Evolutionary conservation across 2,888 invertebrate species (phyloP).

Genomic region (Drosophila monieri): DNA sequence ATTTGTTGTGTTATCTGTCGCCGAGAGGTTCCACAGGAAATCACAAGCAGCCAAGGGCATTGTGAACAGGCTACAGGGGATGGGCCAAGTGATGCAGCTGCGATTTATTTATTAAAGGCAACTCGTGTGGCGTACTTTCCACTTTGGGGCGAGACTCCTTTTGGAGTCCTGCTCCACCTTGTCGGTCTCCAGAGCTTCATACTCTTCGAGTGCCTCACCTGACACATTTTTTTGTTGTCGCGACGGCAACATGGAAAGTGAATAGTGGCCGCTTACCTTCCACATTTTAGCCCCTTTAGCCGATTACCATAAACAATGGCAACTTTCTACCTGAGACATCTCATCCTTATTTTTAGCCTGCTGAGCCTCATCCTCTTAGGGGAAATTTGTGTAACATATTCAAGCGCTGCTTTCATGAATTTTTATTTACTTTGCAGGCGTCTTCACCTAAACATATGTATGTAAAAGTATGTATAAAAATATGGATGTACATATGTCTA

Average conservation of each 20-base stretch:
- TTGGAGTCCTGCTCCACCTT: slow-evolving; percentile 10
- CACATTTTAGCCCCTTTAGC: slow-evolving; percentile 27
- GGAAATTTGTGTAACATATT: slow-evolving; percentile 42
- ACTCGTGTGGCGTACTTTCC: slow-evolving; percentile 26
- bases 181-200: slow-evolving; percentile 37
- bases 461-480: background rate
- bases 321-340: slow-evolving; percentile 32
- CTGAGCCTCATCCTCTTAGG: slow-evolving; percentile 32
- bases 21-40: slow-evolving; percentile 61
- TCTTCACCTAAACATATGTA: slow-evolving; percentile 2
- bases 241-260: slow-evolving; percentile 53
- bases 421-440: slow-evolving; percentile 59
- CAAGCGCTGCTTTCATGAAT: slow-evolving; percentile 45
- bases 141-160: slow-evolving; percentile 5
- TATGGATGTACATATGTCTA: background rate
- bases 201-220: slow-evolving; percentile 66
- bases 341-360: slow-evolving; percentile 29
- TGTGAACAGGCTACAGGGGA: slow-evolving; percentile 51
- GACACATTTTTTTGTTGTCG: slow-evolving; percentile 60
- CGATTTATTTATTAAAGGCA: slow-evolving; percentile 70
- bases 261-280: slow-evolving; percentile 52
- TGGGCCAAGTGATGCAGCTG: slow-evolving; percentile 65
- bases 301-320: slow-evolving; percentile 44
- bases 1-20: slow-evolving; percentile 59
- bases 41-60: slow-evolving; percentile 60